phyloP scores from a whole-genome alignment of 1,140 invertebrate genomes.

The Ooceraea biroi region DNA sequence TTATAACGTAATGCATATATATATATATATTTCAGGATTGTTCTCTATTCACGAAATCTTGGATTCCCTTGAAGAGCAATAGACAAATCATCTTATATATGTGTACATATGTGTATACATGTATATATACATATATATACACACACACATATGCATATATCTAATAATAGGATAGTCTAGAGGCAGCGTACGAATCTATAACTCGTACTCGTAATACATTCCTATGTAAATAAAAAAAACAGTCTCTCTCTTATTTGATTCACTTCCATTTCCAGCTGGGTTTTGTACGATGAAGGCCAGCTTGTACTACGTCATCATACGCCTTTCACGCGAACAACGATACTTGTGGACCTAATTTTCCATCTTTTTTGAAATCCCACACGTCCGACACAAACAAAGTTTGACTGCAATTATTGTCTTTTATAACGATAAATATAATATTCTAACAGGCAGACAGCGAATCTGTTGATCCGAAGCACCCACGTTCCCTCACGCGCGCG shows the following conservation, averaged over 20 bases:
- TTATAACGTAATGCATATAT: slow-evolving; percentile 3
- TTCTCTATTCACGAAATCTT: slow-evolving; percentile 2
- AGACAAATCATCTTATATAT: slow-evolving; percentile 64
- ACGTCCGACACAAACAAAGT: not conserved
- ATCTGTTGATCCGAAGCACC: slow-evolving; percentile 15
- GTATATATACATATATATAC: slow-evolving; percentile 60
- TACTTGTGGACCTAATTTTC: slow-evolving; percentile 59
- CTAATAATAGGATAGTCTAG: slow-evolving; percentile 65
- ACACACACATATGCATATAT: slow-evolving; percentile 63
- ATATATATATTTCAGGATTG: slow-evolving; percentile 3
- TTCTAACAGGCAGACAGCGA: slow-evolving; percentile 34
- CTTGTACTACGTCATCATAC: slow-evolving; percentile 29
- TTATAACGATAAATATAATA: slow-evolving; percentile 43
- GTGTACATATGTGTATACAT: slow-evolving; percentile 56
- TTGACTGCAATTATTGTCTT: slow-evolving; percentile 38
- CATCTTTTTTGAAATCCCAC: slow-evolving; percentile 17
- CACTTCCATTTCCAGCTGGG: slow-evolving; percentile 27
- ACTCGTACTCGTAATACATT: slow-evolving; percentile 68
- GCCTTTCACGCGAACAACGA: slow-evolving; percentile 73
- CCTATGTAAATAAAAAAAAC: slow-evolving; percentile 77
- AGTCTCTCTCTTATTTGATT: slow-evolving; percentile 64
- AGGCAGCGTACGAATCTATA: slow-evolving; percentile 62
- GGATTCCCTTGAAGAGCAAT: slow-evolving; percentile 37
- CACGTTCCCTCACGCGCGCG: not conserved
- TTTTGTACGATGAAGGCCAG: slow-evolving; percentile 48